Percentiles rank a stretch among this genome's conserved stretches.
Evolutionary conservation across 2,888 invertebrate genomes (phyloP).

Genomic region (Scaptomyza flava): DNA sequence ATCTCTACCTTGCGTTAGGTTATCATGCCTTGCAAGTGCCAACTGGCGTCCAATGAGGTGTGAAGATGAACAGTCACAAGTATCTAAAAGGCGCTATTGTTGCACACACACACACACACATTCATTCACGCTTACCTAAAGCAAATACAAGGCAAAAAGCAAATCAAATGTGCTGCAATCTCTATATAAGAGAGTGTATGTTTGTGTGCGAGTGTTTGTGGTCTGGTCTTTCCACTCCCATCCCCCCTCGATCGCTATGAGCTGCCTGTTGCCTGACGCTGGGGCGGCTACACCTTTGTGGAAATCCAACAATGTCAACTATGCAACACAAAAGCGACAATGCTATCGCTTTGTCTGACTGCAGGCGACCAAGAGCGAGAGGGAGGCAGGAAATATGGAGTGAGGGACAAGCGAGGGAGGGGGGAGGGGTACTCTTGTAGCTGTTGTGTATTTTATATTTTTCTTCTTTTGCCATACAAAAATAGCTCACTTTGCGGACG

Average conservation of each 20-base stretch:
- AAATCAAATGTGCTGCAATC: slow-evolving; percentile 72
- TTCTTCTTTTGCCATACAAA: slow-evolving; percentile 53
- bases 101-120: slow-evolving; percentile 40
- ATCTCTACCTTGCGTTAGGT: slow-evolving; percentile 7
- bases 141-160: slow-evolving; percentile 71
- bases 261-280: slow-evolving; percentile 52
- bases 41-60: slow-evolving; percentile 74
- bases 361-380: slow-evolving; percentile 20
- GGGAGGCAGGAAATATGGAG: neutral
- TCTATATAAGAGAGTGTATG: slow-evolving; percentile 16
- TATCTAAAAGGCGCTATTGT: slow-evolving; percentile 70
- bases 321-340: slow-evolving; percentile 78
- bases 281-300: slow-evolving; percentile 68
- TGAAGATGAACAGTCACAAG: slow-evolving; percentile 78
- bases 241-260: neutral
- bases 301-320: slow-evolving; percentile 77
- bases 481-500: slow-evolving; percentile 68
- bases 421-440: slow-evolving; percentile 7
- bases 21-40: slow-evolving; percentile 35
- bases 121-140: slow-evolving; percentile 31
- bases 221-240: slow-evolving; percentile 25
- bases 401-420: neutral
- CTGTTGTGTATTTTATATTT: slow-evolving; percentile 22
- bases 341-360: slow-evolving; percentile 75
- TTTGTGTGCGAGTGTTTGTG: slow-evolving; percentile 47